Evolutionary conservation across 2,888 invertebrate species (phyloP).

Genomic region (Aphidoletes aphidimyza): DNA sequence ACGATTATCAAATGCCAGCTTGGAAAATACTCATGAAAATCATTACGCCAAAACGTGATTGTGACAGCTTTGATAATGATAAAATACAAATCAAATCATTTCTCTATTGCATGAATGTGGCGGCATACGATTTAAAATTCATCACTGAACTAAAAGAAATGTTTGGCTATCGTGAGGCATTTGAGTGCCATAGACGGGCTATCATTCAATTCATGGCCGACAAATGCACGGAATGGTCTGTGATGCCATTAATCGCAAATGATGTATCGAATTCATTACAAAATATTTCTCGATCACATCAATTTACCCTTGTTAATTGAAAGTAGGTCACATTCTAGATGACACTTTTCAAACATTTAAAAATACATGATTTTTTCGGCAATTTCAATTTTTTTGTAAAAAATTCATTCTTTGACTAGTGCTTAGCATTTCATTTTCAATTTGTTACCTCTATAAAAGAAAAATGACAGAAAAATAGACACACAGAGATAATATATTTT

Average conservation of each 20-base stretch:
- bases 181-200: slow-evolving; percentile 65
- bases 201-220: slow-evolving; percentile 65
- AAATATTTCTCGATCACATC: slow-evolving; percentile 61
- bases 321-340: background rate
- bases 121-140: slow-evolving; percentile 64
- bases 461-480: no score
- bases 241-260: background rate
- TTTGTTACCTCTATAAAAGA: no score
- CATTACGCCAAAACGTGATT: background rate
- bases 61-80: background rate
- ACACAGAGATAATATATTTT: no score
- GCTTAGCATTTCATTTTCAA: no score
- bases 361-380: no score
- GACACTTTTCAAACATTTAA: no score
- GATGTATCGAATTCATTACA: slow-evolving; percentile 58
- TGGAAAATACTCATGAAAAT: slow-evolving; percentile 47
- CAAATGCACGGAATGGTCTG: slow-evolving; percentile 60
- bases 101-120: slow-evolving; percentile 65
- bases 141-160: slow-evolving; percentile 64
- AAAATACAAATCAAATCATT: slow-evolving; percentile 62
- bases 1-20: background rate
- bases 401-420: no score
- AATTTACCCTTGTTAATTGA: slow-evolving; percentile 57
- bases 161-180: slow-evolving; percentile 65
- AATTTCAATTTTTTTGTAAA: no score